These are phyloP conservation scores for Noctua comes DNA, from an alignment of 2,888 invertebrate species.

Conservation along the genomic window DNA sequence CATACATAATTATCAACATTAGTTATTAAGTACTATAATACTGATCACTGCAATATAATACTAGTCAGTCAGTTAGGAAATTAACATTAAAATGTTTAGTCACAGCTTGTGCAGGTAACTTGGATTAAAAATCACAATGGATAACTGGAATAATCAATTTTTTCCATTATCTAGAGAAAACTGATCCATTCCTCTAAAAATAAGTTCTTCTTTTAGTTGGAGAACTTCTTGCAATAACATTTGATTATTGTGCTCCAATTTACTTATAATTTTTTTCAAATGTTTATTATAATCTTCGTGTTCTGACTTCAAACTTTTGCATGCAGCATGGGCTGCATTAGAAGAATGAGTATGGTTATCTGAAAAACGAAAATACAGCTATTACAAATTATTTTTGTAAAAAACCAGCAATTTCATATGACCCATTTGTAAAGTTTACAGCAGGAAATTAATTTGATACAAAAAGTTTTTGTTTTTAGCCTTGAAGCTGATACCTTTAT, in stretches of 20 bases:
- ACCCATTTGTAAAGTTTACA: neutral
- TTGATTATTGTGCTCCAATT: slow-evolving; percentile 65
- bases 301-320: slow-evolving; percentile 61
- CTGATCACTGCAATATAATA: slow-evolving; percentile 51
- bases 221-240: slow-evolving; percentile 64
- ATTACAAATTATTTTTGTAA: neutral
- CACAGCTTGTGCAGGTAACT: slow-evolving; percentile 53
- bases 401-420: neutral
- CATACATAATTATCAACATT: slow-evolving; percentile 47
- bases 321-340: slow-evolving; percentile 56
- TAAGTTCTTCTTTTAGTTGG: slow-evolving; percentile 78
- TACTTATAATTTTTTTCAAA: slow-evolving; percentile 61
- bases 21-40: slow-evolving; percentile 50
- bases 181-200: slow-evolving; percentile 71
- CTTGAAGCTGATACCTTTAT: slow-evolving; percentile 75
- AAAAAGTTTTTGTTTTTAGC: neutral
- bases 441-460: neutral
- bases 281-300: slow-evolving; percentile 60
- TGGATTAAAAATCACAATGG: slow-evolving; percentile 3
- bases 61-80: slow-evolving; percentile 47
- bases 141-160: slow-evolving; percentile 29
- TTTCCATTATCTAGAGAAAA: slow-evolving; percentile 62
- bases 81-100: slow-evolving; percentile 53
- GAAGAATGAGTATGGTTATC: slow-evolving; percentile 61
- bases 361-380: slow-evolving; percentile 29